Conservation (phyloP, 2,888 invertebrate species). For the Xiphydria camelus region DNA sequence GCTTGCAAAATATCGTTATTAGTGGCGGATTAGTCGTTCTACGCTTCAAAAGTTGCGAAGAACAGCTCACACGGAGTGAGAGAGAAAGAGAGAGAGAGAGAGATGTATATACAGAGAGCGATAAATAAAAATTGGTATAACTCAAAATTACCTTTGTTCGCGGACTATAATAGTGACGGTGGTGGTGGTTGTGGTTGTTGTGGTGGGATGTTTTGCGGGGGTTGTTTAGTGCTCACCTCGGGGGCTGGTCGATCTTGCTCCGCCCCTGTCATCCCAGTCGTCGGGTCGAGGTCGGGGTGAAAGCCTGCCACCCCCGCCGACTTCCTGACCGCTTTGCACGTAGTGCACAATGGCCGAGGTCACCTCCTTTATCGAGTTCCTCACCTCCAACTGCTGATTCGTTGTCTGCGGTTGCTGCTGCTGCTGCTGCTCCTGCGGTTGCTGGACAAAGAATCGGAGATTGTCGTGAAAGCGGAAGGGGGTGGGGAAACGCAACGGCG, state of each 20-base stretch:
- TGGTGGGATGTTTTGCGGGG: conserved; percentile 39
- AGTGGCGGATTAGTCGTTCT: background rate
- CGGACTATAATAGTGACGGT: conserved; percentile 51
- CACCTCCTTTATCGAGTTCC: conserved; percentile 86
- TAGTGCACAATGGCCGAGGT: conserved; percentile 92
- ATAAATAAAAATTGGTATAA: conserved; percentile 36
- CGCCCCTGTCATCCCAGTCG: conserved; percentile 50
- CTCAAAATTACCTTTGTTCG: conserved; percentile 53
- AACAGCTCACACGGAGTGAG: conserved; percentile 3
- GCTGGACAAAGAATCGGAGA: conserved; percentile 8
- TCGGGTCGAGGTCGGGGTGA: conserved; percentile 50
- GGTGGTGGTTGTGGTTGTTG: conserved; percentile 44
- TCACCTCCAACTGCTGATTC: conserved; percentile 55
- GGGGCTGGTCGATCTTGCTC: conserved; percentile 55
- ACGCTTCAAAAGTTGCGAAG: too few species aligned
- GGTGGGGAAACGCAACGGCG: conserved; percentile 19
- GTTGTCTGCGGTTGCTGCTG: conserved; percentile 48
- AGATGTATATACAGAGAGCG: conserved; percentile 19
- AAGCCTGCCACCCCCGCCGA: conserved; percentile 49
- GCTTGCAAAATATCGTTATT: background rate
- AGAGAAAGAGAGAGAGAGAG: conserved; percentile 16
- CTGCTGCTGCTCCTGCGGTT: conserved; percentile 24
- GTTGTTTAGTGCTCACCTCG: conserved; percentile 57
- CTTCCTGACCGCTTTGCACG: conserved; percentile 65
- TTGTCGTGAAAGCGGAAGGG: conserved; percentile 8